Evolutionary conservation across 2,113 vertebrate species (phyloP), one percentile per base, ranked within the genome.

Genomic region (Cromileptes altivelis): DNA sequence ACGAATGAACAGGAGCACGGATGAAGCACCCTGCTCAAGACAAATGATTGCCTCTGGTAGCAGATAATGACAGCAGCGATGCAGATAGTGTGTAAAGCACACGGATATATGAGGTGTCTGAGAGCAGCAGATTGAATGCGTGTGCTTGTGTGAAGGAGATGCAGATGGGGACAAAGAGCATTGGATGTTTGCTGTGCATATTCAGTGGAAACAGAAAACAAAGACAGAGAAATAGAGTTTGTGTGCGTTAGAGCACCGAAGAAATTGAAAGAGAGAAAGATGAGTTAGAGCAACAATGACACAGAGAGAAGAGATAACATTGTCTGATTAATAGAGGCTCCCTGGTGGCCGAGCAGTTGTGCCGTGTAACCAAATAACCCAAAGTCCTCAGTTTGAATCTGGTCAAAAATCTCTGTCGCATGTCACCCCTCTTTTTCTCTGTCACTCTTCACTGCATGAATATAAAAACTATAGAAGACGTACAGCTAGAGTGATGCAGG

Each of bases 31-130:
- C 15, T 2, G 68, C 73, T 65, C 23, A 62, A 67, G 78, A 80
- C 79, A 83, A 88, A 89, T 75, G 77, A 82, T 85, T 67, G 61
- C 37, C 19, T 79, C 55, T 40, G 55, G 57, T 3, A 15, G 72
- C 52, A 58, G 75, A 77, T 86, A 75, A 87, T 77, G 80, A 79
- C 81, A 70, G 60, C 37, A 65, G 68, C 74, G 76, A 81, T 70
- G 60, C 63, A 80, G 65, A 75, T 21, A 73, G 78, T 69, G 52
- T 67, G 74, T 53, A 56, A 52, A 74, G 70, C 58, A 47, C 33
- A 67, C 7, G 17, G 52, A 81, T 61, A 60, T 62, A 60, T 2
- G 40, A 65, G 1, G 2, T 42, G 63, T 53, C 8, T 13, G 14
- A 30, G 75, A 49, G 71, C 17, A 18, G 52, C 1, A 47, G 61